Evolutionary conservation across 2,888 invertebrate genomes (phyloP).

Genomic region (Andrena fulva): DNA sequence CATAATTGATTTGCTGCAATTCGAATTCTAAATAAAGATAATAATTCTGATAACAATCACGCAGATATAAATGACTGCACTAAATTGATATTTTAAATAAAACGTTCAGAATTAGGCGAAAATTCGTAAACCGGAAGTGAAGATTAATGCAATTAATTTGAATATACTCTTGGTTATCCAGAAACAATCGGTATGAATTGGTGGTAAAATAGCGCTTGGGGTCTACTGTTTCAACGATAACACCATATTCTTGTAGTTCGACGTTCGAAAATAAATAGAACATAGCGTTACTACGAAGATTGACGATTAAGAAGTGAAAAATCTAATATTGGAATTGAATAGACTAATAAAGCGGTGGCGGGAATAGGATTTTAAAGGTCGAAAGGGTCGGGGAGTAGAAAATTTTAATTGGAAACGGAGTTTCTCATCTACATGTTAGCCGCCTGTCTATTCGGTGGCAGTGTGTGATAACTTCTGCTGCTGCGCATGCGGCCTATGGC

Average conservation of each 20-base stretch:
- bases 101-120: neutral
- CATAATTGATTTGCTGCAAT: neutral
- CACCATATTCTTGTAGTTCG: neutral
- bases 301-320: neutral
- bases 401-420: slow-evolving; percentile 46
- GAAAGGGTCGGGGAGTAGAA: slow-evolving; percentile 12
- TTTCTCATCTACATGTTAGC: slow-evolving; percentile 63
- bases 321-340: neutral
- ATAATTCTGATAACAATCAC: neutral
- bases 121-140: slow-evolving; percentile 13
- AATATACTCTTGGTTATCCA: neutral
- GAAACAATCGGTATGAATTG: neutral
- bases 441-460: slow-evolving; percentile 58
- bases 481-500: slow-evolving; percentile 78
- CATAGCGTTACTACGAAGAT: neutral
- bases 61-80: neutral
- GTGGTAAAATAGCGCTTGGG: neutral
- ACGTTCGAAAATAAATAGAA: neutral
- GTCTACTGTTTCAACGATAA: neutral
- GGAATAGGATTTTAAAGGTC: slow-evolving; percentile 3
- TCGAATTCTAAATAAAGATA: neutral
- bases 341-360: slow-evolving; percentile 29
- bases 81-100: neutral
- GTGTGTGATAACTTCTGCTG: slow-evolving; percentile 75
- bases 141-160: slow-evolving; percentile 2